Evolutionary conservation across 92 coral and sea anemone species (phyloP).

Genomic region (Parazoanthus atlanticus): DNA sequence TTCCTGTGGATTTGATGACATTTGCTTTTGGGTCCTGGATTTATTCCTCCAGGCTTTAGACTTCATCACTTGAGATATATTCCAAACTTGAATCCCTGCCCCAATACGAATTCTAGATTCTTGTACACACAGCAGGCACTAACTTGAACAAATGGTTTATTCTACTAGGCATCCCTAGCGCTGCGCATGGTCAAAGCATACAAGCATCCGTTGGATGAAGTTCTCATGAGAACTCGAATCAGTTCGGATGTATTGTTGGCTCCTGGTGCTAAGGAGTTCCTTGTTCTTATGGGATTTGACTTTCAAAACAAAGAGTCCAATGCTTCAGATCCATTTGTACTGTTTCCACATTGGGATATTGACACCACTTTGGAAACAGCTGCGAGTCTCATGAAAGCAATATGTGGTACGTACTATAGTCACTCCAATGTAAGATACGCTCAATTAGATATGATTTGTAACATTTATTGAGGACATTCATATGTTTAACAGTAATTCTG

Average conservation of each 20-base stretch:
- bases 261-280: slow-evolving; percentile 58
- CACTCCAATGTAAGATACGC: too few species aligned
- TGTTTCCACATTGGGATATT: slow-evolving; percentile 90
- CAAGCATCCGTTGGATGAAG: slow-evolving; percentile 65
- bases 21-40: too few species aligned
- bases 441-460: neutral
- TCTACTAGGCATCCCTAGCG: slow-evolving; percentile 57
- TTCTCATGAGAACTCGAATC: slow-evolving; percentile 77
- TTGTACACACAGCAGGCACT: too few species aligned
- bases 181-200: slow-evolving; percentile 73
- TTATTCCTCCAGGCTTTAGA: too few species aligned
- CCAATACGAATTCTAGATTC: too few species aligned
- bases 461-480: neutral
- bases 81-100: too few species aligned
- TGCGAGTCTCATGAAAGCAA: slow-evolving; percentile 58
- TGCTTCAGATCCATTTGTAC: slow-evolving; percentile 74
- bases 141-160: neutral
- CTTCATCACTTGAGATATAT: too few species aligned
- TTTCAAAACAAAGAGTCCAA: slow-evolving; percentile 72
- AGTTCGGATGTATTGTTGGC: slow-evolving; percentile 70
- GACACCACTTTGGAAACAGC: slow-evolving; percentile 63
- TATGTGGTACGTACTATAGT: slow-evolving; percentile 61
- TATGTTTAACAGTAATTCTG: too few species aligned
- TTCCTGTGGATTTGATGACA: too few species aligned
- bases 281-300: slow-evolving; percentile 72